phyloP scores from a whole-genome alignment of 2,888 invertebrate genomes.

The Lampropteryx suffumata region DNA sequence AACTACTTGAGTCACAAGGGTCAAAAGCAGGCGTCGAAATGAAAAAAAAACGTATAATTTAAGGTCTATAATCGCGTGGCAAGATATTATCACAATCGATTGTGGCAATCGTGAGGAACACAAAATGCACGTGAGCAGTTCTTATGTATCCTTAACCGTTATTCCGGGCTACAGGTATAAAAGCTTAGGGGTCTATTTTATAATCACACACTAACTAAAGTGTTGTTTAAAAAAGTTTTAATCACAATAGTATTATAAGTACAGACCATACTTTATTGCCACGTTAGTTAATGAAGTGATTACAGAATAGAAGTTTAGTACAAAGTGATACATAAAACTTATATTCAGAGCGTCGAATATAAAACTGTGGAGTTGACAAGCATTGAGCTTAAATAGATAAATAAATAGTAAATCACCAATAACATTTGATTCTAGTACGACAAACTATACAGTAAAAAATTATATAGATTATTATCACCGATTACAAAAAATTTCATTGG shows the following conservation, averaged over 20 bases:
- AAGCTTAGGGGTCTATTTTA: too few species aligned
- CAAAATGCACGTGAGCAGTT: slow-evolving; percentile 54
- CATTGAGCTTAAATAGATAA: slow-evolving; percentile 56
- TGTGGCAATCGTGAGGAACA: slow-evolving; percentile 58
- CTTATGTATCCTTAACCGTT: slow-evolving; percentile 40
- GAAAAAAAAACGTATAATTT: slow-evolving; percentile 44
- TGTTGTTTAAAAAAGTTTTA: too few species aligned
- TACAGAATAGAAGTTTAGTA: too few species aligned
- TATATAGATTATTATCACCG: slow-evolving; percentile 60
- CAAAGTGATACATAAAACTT: slow-evolving; percentile 45
- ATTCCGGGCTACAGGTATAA: slow-evolving; percentile 35
- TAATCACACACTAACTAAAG: too few species aligned
- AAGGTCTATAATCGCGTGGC: slow-evolving; percentile 59
- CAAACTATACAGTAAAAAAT: slow-evolving; percentile 73
- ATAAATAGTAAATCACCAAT: slow-evolving; percentile 57
- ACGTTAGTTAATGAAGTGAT: too few species aligned
- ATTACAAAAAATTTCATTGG: slow-evolving; percentile 67
- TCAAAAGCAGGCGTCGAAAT: slow-evolving; percentile 57
- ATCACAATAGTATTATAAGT: too few species aligned
- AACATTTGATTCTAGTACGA: slow-evolving; percentile 51
- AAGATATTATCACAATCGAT: slow-evolving; percentile 76
- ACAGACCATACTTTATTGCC: too few species aligned
- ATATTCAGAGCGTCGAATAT: slow-evolving; percentile 46
- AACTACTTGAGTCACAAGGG: slow-evolving; percentile 52
- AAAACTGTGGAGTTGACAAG: slow-evolving; percentile 48